phyloP scores from a whole-genome alignment of 2,888 invertebrate genomes.

The Belgica antarctica region DNA sequence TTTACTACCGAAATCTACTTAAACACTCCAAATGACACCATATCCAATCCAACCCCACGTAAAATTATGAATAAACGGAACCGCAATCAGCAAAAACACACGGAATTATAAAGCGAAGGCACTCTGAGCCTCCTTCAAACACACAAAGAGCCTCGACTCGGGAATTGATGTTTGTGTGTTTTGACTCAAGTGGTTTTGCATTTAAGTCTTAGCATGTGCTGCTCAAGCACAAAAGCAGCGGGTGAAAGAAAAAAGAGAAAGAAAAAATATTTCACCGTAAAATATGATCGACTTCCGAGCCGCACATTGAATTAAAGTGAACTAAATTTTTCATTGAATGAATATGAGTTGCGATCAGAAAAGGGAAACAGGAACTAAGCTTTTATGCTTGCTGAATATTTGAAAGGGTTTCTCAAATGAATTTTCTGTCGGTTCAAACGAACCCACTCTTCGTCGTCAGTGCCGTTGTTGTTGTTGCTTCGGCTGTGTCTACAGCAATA shows the following conservation, averaged over 20 bases:
- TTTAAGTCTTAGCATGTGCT: background rate
- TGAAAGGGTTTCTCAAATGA: slow-evolving; percentile 4
- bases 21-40: too few relatives aligned
- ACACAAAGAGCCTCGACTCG: background rate
- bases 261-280: slow-evolving; percentile 5
- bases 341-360: background rate
- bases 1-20: too few relatives aligned
- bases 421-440: background rate
- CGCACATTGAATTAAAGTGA: slow-evolving; percentile 14
- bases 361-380: slow-evolving; percentile 24
- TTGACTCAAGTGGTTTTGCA: background rate
- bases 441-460: too few relatives aligned
- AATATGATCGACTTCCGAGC: slow-evolving; percentile 36
- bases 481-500: too few relatives aligned
- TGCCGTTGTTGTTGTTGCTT: too few relatives aligned
- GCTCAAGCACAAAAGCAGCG: background rate
- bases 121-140: background rate
- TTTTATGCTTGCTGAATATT: background rate
- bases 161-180: background rate
- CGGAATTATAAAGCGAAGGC: background rate
- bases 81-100: slow-evolving; percentile 31
- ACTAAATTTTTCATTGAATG: background rate
- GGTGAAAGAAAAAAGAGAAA: background rate
- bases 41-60: too few relatives aligned
- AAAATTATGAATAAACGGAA: slow-evolving; percentile 30